Evolutionary conservation across 2,113 vertebrate genomes (phyloP).

Genomic region (Crocuta crocuta): DNA sequence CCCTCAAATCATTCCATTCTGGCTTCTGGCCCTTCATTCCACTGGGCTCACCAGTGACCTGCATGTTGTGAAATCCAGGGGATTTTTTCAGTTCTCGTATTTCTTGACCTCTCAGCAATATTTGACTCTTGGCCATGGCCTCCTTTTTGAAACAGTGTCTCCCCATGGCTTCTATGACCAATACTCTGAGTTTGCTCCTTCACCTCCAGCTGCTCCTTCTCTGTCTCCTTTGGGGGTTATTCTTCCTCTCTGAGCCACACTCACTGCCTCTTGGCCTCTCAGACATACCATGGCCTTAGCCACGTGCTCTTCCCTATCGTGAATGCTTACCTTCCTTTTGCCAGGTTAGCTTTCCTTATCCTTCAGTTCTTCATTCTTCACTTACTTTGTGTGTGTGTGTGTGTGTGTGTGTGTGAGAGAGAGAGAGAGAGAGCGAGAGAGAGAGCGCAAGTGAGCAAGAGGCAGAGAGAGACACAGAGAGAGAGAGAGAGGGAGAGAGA

Average conservation of each 20-base stretch:
- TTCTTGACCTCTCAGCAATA: slow-evolving; percentile 21
- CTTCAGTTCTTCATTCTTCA: slow-evolving; percentile 16
- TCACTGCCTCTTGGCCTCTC: not conserved
- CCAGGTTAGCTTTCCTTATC: not conserved
- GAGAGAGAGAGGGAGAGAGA: too few species aligned
- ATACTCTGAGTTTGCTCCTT: not conserved
- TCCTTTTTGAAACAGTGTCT: slow-evolving; percentile 39
- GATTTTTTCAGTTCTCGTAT: slow-evolving; percentile 15
- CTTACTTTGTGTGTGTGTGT: not conserved
- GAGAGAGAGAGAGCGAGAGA: too few species aligned
- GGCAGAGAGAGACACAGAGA: too few species aligned
- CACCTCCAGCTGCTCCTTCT: not conserved
- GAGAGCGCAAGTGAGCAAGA: too few species aligned
- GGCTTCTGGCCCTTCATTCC: slow-evolving; percentile 19
- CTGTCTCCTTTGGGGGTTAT: not conserved
- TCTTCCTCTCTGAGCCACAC: not conserved
- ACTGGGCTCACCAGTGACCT: not conserved
- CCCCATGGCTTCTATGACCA: not conserved
- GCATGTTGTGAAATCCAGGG: slow-evolving; percentile 48
- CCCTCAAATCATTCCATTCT: not conserved
- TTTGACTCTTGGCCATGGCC: not conserved
- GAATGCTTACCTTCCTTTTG: not conserved
- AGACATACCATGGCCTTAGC: not conserved
- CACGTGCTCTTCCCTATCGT: not conserved
- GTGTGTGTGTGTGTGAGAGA: too few species aligned